Base-by-base conservation (phyloP, 2,113 vertebrate species). In the Phrynosoma blainvillii region DNA sequence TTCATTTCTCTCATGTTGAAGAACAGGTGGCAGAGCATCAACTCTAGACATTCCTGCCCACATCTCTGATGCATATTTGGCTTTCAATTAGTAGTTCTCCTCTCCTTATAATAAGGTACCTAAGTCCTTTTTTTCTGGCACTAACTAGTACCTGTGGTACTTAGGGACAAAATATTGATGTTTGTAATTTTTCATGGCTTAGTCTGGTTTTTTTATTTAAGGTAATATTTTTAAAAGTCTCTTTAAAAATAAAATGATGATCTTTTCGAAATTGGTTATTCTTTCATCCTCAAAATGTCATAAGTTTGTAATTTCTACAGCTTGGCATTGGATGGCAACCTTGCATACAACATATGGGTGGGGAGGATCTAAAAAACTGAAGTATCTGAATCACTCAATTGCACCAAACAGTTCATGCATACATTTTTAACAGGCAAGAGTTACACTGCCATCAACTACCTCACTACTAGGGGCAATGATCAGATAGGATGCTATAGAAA, bases 191-290 rank as follows among this genome's bases (percentile, higher is more conserved):
- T 83, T 77, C 59, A 77, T 56, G 76, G 54, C 32, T 23, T 65
- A 8, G 32, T n/a, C 42, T 66, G 0, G 4, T 87, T 77, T 88
- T 87, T 89, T 85, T 94, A 77, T 89, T 90, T 90, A 93, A 91
- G 23, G 75, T 88, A 93, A 85, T 83, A 88, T 78, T 77, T 92
- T 94, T 91, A 87, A 94, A 88, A 92, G 52, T 79, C 82, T 82
- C 1, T 0, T 13, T 78, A 82, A 88, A 92, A 95, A 94, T 96
- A 95, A 94, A 93, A 87, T 30, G 27, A 11, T 0, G 0, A 91
- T 42, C 5, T 83, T 83, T 68, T 54, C 76, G 59, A 56, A 66
- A 76, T 74, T 65, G n/a, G 76, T 83, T 83, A 13, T 36, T 30
- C 10, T 83, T 71, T 27, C 30, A 30, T 68, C n/a, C 47, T 20